phyloP scores from a whole-genome alignment of 2,797 vertebrate species.

The Brotogeris chrysoptera region DNA sequence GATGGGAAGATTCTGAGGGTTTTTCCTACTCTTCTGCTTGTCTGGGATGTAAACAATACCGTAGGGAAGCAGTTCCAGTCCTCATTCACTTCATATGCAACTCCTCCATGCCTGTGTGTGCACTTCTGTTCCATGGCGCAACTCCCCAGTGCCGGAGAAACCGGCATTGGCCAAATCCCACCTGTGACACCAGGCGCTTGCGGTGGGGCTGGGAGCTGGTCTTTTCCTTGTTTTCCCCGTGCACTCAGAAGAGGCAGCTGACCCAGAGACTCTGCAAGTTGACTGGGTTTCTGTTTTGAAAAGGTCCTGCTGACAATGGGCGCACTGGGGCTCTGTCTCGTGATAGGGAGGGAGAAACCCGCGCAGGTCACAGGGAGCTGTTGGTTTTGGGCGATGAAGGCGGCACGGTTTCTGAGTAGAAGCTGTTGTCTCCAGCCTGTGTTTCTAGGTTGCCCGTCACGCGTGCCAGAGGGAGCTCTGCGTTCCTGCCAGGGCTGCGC shows the following conservation, averaged over 20 bases:
- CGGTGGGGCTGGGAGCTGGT: not conserved
- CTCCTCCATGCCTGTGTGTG: accelerated
- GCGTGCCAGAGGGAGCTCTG: not conserved
- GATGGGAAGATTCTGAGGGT: not conserved
- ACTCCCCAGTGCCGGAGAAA: not conserved
- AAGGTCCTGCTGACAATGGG: not conserved
- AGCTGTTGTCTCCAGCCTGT: not conserved
- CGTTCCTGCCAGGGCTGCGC: not conserved
- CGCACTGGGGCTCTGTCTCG: not conserved
- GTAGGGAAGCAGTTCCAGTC: not conserved
- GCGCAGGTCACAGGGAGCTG: not conserved
- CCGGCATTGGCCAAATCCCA: not conserved
- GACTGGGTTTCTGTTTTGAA: constrained; percentile 32
- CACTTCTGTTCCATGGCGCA: accelerated
- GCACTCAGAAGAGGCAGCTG: not conserved
- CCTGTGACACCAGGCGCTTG: not conserved
- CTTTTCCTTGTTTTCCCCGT: not conserved
- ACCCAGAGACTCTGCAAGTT: not conserved
- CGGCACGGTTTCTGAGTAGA: not conserved
- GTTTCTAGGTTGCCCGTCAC: not conserved
- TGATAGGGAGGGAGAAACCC: not conserved
- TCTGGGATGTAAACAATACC: not conserved
- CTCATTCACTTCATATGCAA: accelerated
- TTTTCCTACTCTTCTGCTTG: not conserved
- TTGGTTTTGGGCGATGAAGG: not conserved